Evolutionary conservation across 2,888 invertebrate species (phyloP).

Genomic region (Agrochola lychnidis): DNA sequence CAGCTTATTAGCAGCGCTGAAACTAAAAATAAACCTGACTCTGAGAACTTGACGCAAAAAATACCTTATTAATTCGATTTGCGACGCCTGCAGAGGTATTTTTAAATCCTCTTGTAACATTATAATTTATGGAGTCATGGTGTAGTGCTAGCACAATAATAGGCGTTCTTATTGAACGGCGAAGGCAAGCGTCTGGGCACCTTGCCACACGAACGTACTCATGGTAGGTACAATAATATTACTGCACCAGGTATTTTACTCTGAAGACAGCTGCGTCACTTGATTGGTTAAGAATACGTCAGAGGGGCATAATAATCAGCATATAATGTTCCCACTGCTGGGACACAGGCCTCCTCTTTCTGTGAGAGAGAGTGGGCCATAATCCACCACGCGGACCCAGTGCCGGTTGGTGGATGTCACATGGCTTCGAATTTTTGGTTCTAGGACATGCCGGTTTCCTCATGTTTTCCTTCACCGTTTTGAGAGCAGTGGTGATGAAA

Average conservation of each 20-base stretch:
- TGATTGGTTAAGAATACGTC: not conserved
- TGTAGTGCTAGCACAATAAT: slow-evolving; percentile 61
- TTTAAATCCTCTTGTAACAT: slow-evolving; percentile 32
- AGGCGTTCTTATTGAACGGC: slow-evolving; percentile 70
- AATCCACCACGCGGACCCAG: too few relatives aligned
- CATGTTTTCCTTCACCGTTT: too few relatives aligned
- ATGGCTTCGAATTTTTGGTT: too few relatives aligned
- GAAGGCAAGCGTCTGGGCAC: slow-evolving; percentile 79
- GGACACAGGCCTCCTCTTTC: too few relatives aligned
- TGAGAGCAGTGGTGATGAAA: too few relatives aligned
- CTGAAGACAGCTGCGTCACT: not conserved
- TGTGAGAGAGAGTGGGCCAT: too few relatives aligned
- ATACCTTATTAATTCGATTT: slow-evolving; percentile 1
- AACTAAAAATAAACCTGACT: slow-evolving; percentile 35
- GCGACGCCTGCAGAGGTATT: slow-evolving; percentile 35
- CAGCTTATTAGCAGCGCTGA: slow-evolving; percentile 37
- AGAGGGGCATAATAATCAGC: too few relatives aligned
- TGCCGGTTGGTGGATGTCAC: too few relatives aligned
- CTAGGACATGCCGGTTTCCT: too few relatives aligned
- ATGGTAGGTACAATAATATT: slow-evolving; percentile 51
- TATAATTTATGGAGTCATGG: slow-evolving; percentile 60
- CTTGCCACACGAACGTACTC: slow-evolving; percentile 81
- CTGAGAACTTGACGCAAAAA: slow-evolving; percentile 6
- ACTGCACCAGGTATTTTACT: slow-evolving; percentile 37
- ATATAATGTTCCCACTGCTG: too few relatives aligned